These are phyloP conservation scores for Datnioides undecimradiatus DNA, from an alignment of 2,113 vertebrate species.

Conservation along the genomic window DNA sequence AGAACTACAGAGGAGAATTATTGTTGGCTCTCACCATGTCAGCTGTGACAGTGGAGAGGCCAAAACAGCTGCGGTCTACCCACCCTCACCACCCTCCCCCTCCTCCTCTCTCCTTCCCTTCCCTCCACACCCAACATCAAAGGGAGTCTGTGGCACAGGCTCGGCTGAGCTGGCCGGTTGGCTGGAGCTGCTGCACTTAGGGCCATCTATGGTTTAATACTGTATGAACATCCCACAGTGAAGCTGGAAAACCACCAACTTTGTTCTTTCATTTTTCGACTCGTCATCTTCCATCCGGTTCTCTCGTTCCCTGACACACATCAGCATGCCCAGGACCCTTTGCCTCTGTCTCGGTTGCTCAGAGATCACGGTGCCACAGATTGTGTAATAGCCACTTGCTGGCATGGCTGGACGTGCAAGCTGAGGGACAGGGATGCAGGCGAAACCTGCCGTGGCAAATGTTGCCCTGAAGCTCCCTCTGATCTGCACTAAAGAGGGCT, in stretches of 20 bases:
- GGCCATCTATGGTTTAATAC: conserved; percentile 61
- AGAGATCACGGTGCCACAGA: conserved; percentile 38
- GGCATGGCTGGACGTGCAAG: conserved; percentile 10
- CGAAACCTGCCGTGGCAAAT: conserved; percentile 44
- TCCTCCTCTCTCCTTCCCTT: conserved; percentile 30
- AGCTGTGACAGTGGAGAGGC: conserved; percentile 73
- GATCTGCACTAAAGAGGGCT: conserved; percentile 53
- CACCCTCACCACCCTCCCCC: conserved; percentile 29
- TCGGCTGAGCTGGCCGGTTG: conserved; percentile 43
- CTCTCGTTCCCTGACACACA: conserved; percentile 30
- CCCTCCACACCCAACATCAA: conserved; percentile 68
- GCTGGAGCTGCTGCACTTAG: conserved; percentile 51
- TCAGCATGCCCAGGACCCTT: conserved; percentile 23
- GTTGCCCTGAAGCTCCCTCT: conserved; percentile 44
- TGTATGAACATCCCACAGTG: conserved; percentile 55
- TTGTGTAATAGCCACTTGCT: conserved; percentile 64
- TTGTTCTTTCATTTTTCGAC: conserved; percentile 57
- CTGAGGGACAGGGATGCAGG: conserved; percentile 5
- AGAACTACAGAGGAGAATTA: conserved; percentile 68
- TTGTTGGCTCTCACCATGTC: conserved; percentile 65
- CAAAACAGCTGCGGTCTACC: conserved; percentile 76
- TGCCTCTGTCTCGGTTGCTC: conserved; percentile 20
- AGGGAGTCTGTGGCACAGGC: conserved; percentile 72
- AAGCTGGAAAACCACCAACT: conserved; percentile 61
- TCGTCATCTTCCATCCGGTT: conserved; percentile 45